phyloP scores from a whole-genome alignment of 2,113 vertebrate genomes.

The Corvus moneduloides region DNA sequence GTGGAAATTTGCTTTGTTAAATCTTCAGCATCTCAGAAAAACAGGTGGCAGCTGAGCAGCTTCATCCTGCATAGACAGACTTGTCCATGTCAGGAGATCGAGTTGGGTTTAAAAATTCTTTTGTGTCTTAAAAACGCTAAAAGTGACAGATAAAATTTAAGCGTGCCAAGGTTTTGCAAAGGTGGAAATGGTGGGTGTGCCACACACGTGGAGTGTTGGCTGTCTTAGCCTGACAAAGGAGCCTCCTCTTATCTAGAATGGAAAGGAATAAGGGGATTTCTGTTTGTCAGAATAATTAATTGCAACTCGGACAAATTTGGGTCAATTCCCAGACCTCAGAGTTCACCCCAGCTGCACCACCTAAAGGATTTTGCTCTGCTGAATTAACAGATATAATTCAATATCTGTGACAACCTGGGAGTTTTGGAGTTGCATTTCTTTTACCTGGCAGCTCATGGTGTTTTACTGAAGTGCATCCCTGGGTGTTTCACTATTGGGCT shows the following conservation, averaged over 20 bases:
- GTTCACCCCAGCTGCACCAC: background rate
- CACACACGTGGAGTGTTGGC: rapidly evolving
- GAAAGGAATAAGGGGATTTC: background rate
- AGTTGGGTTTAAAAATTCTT: background rate
- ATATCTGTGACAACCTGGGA: background rate
- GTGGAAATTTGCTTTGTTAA: background rate
- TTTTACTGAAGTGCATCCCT: background rate
- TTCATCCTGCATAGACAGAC: background rate
- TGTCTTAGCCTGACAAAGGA: background rate
- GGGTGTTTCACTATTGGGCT: background rate
- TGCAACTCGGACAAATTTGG: background rate
- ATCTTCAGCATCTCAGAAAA: background rate
- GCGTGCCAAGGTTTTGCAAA: rapidly evolving
- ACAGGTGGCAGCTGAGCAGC: background rate
- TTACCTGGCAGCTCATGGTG: background rate
- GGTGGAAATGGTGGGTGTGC: background rate
- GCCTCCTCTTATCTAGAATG: background rate
- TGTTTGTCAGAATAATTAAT: background rate
- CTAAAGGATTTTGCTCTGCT: background rate
- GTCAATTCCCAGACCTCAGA: background rate
- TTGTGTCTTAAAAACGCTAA: background rate
- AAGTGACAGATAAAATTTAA: background rate
- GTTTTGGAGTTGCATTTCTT: background rate
- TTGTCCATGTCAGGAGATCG: background rate
- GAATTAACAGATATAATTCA: background rate